Conservation (phyloP, 2,797 vertebrate genomes). For the Alosa sapidissima region DNA sequence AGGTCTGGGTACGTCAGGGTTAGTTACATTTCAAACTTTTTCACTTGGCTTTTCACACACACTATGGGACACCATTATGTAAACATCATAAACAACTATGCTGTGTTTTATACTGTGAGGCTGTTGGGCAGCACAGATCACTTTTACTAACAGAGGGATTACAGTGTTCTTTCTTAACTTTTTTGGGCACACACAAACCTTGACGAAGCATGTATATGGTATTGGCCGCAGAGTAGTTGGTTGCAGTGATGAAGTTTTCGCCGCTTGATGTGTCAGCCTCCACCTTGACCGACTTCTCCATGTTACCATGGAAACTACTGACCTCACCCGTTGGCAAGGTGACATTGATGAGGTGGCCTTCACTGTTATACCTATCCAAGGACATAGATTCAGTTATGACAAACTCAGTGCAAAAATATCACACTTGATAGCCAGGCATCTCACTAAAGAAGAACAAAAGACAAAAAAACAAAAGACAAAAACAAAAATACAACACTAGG, state of each 20-base stretch:
- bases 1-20: too few species aligned
- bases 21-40: too few species aligned
- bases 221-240: slow-evolving; percentile 46
- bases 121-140: background rate
- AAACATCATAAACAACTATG: background rate
- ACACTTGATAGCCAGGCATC: background rate
- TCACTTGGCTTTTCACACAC: too few species aligned
- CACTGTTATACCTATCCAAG: slow-evolving; percentile 76
- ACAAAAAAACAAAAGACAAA: background rate
- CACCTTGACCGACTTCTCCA: slow-evolving; percentile 81
- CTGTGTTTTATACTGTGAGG: background rate
- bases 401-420: background rate
- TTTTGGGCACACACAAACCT: slow-evolving; percentile 50
- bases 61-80: background rate
- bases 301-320: slow-evolving; percentile 81
- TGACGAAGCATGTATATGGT: slow-evolving; percentile 46
- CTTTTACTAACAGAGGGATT: background rate
- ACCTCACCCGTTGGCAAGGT: slow-evolving; percentile 87
- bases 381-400: background rate
- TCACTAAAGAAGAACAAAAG: background rate
- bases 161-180: background rate
- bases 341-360: slow-evolving; percentile 85
- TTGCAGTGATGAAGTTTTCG: slow-evolving; percentile 49
- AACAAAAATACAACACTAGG: background rate
- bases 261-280: slow-evolving; percentile 71